Percentiles rank a stretch among this genome's conserved stretches.
These are phyloP conservation scores for Macquaria australasica DNA, from an alignment of 2,113 vertebrate genomes.

Conservation along the genomic window DNA sequence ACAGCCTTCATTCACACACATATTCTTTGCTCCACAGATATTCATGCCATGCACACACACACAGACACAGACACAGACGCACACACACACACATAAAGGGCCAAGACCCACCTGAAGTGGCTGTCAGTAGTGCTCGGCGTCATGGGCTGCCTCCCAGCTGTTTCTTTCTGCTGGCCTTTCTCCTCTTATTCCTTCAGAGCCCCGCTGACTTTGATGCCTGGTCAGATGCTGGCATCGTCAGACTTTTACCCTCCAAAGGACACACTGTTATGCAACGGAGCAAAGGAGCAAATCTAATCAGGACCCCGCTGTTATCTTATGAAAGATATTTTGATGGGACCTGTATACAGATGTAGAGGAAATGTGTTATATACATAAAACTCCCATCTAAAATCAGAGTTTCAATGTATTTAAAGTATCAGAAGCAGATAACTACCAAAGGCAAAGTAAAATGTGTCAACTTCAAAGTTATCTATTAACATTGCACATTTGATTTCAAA, in stretches of 20 bases:
- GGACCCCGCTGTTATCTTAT: background rate
- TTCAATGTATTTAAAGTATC: background rate
- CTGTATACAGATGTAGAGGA: background rate
- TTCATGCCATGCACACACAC: constrained; percentile 12
- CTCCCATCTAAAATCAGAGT: background rate
- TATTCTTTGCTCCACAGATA: background rate
- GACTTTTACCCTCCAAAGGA: constrained; percentile 44
- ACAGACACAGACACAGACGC: background rate
- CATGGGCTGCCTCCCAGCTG: constrained; percentile 59
- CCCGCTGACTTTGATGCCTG: constrained; percentile 38
- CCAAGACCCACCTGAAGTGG: constrained; percentile 57
- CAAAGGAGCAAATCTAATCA: constrained; percentile 22
- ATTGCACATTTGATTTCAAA: background rate
- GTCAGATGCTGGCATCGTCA: constrained; percentile 36
- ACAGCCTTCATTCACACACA: background rate
- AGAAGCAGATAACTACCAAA: background rate
- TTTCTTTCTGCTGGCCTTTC: constrained; percentile 65
- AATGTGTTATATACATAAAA: background rate
- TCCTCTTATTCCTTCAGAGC: constrained; percentile 36
- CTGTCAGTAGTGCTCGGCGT: constrained; percentile 63
- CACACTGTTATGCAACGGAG: constrained; percentile 51
- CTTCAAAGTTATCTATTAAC: background rate
- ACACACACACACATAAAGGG: constrained; percentile 31
- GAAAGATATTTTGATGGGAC: constrained; percentile 8
- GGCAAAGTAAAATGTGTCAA: background rate